Evolutionary conservation across 2,888 invertebrate genomes (phyloP).

Genomic region (Parascotia fuliginaria): DNA sequence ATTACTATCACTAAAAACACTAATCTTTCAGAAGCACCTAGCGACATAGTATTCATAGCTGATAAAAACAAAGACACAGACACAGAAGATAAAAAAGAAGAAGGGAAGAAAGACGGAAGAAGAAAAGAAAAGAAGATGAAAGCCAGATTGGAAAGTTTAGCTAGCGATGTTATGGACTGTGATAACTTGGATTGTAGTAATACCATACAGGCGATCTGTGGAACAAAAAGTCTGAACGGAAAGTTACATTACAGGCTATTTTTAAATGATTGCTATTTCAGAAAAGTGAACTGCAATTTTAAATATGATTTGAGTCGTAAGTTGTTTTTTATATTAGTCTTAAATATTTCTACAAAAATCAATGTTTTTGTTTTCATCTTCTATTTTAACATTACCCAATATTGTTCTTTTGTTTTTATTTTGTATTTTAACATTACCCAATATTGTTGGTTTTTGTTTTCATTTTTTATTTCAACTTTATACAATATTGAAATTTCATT

Average conservation of each 20-base stretch:
- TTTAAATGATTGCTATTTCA: constrained; percentile 70
- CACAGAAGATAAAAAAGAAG: background rate
- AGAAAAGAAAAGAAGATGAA: background rate
- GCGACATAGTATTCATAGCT: constrained; percentile 22
- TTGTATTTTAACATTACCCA: no score
- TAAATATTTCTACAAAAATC: no score
- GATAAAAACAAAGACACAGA: constrained; percentile 23
- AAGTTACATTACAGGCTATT: constrained; percentile 63
- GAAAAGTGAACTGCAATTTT: constrained; percentile 74
- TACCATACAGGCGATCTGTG: constrained; percentile 58
- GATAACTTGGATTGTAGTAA: constrained; percentile 60
- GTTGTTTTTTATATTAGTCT: no score
- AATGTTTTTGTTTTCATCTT: no score
- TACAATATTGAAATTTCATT: no score
- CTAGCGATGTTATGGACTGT: constrained; percentile 49
- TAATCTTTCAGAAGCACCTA: constrained; percentile 13
- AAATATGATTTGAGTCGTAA: constrained; percentile 63
- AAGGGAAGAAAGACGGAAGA: background rate
- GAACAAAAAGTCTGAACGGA: constrained; percentile 55
- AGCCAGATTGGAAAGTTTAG: background rate
- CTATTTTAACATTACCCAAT: no score
- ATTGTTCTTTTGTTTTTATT: no score
- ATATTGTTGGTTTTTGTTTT: no score
- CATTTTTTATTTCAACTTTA: no score
- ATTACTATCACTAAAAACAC: background rate